Evolutionary conservation across 1,140 invertebrate species (phyloP), one percentile per base, ranked within the genome.

Genomic region (Teleogryllus occipitalis): DNA sequence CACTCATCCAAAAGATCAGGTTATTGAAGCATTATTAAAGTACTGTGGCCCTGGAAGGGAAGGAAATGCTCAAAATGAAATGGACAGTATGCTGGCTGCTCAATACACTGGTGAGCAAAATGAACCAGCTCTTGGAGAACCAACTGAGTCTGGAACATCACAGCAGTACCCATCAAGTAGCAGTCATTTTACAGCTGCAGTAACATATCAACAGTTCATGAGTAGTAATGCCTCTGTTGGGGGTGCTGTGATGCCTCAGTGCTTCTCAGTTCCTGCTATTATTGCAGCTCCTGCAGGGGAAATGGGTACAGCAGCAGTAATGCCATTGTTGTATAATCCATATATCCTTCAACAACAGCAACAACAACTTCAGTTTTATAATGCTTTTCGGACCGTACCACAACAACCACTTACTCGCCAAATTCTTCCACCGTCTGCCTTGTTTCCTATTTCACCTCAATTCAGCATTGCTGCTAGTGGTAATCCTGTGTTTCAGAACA

Each of bases 1-100:
- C 83, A 95, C 93, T 8, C 94, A 95, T 88, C 93, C 94, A 39
- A 95, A 95, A 84, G 93, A 95, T 83, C 93, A 94, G 85, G 93
- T 96, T 47, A 95, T 95, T 81, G 92, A 92, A 83, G 94, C 94
- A n/a, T 86, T 95, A 75, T 90, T 92, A 48, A 87, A 89, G 21
- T 74, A 73, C 46, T 79, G 49, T 22, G 76, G 46, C 47, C n/a
- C 46, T 14, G 76, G 8, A 12, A 18, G 47, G n/a, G 48, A 14
- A n/a, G n/a, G 15, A 8, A 48, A 77, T 21, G 48, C n/a, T 15
- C 76, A 47, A 12, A 48, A 21, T 49, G 76, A 77, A 8, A 77
- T 21, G 22, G 47, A 77, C 47, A 21, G 46, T 7, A 7, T 77
- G 8, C 15, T 48, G 48, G n/a, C 12, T 48, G 46, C 15, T 65